Evolutionary conservation across 2,888 invertebrate species (phyloP), one percentile per base, ranked within the genome.

Genomic region (Torymus aiolomorphi): DNA sequence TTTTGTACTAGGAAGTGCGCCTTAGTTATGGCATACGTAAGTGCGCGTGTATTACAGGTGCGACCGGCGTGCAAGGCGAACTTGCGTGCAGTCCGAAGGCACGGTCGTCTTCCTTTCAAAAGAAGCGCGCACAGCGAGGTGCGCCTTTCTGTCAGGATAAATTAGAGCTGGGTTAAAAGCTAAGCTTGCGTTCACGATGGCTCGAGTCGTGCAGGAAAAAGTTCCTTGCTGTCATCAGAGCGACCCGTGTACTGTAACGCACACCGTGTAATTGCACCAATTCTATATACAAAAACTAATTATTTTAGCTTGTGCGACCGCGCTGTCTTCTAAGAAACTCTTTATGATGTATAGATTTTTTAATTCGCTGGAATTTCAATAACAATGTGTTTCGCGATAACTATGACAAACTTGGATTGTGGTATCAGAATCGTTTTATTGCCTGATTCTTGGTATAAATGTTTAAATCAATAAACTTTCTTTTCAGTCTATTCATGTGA

Each of bases 91-190:
- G 61, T 65, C 70, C 49, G 73, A 82, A 81, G 82, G 83, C 83
- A 76, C 72, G 83, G 83, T 83, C 82, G 82, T 74, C 82, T 81
- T 84, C 82, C 83, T 85, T 82, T 75, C 76, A 76, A 70, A 75
- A 78, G 18, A 56, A 69, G 51, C 14, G 51, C 52, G 1, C 24
- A 51, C 16, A 70, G 73, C 77, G 80, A 83, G 84, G 82, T 81
- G 84, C 76, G 84, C 84, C 83, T 81, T 42, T 80, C 84, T 82
- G 83, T 83, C 86, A 84, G 77, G 65, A 80, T 77, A 80, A 81
- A 83, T 83, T 84, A 83, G 79, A 85, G 81, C 76, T 81, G 76
- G 75, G 65, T 83, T 82, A 83, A 82, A 83, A 79, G 81, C 80
- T 78, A 77, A 76, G 82, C 80, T 81, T 78, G 80, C 42, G 8